Percentiles rank a stretch among this genome's conserved stretches.
These are phyloP conservation scores for Sycophila texana DNA, from an alignment of 2,888 invertebrate species.

Conservation along the genomic window DNA sequence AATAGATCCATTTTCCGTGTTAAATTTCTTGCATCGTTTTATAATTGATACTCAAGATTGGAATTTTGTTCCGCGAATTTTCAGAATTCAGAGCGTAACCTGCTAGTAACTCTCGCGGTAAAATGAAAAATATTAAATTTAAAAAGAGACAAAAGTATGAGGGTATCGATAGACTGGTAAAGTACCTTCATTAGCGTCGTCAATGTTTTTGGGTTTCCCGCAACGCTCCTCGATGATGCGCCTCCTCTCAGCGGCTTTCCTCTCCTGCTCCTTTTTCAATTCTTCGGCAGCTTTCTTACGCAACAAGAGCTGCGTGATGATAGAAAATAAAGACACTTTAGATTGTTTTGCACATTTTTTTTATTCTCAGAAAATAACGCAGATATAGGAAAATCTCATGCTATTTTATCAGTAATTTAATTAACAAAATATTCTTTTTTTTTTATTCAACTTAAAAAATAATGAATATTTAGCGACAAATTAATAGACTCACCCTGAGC, in stretches of 20 bases:
- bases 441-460: too few relatives aligned
- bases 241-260: conserved; percentile 98
- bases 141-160: not conserved
- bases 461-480: not conserved
- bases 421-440: not conserved
- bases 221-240: conserved; percentile 97
- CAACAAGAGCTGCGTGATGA: conserved; percentile 88
- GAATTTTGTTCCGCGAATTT: too few relatives aligned
- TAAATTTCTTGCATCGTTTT: too few relatives aligned
- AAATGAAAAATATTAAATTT: not conserved
- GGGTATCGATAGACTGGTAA: conserved; percentile 20
- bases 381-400: not conserved
- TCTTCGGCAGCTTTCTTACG: conserved; percentile 99
- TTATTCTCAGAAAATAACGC: too few relatives aligned
- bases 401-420: too few relatives aligned
- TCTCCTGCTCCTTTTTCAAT: conserved; percentile 99
- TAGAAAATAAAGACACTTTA: too few relatives aligned
- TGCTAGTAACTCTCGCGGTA: not conserved
- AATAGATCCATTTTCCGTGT: too few relatives aligned
- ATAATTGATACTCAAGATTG: too few relatives aligned
- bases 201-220: conserved; percentile 92
- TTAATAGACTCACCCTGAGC: conserved; percentile 88
- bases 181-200: conserved; percentile 95
- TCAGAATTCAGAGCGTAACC: too few relatives aligned
- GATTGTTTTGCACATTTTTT: too few relatives aligned